Conservation (phyloP, 2,113 vertebrate genomes). For the Ranitomeya imitator region DNA sequence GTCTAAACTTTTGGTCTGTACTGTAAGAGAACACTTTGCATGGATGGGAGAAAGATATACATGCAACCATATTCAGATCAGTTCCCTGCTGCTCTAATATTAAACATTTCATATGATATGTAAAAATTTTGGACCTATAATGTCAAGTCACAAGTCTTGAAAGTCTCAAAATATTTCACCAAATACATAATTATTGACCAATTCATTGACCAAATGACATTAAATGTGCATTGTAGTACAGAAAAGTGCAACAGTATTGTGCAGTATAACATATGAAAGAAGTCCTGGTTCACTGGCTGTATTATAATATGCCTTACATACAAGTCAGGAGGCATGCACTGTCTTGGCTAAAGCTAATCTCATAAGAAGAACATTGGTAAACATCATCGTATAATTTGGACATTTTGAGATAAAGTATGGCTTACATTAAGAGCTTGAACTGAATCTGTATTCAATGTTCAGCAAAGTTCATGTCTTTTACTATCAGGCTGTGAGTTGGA, state of each 20-base stretch:
- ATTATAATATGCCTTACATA: neutral
- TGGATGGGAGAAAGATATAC: neutral
- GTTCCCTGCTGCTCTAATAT: neutral
- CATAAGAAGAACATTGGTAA: neutral
- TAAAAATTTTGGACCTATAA: neutral
- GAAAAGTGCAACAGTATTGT: constrained; percentile 1
- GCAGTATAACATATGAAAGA: neutral
- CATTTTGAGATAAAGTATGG: neutral
- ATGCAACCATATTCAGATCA: neutral
- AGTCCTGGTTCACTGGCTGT: neutral
- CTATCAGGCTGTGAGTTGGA: neutral
- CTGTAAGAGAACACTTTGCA: neutral
- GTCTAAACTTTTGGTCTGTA: no score
- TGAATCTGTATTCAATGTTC: no score
- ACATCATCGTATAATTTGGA: neutral
- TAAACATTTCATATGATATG: neutral
- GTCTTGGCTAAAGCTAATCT: neutral
- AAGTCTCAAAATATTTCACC: neutral
- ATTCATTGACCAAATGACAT: neutral
- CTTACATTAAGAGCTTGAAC: neutral
- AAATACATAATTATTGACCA: constrained; percentile 12
- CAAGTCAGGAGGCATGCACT: neutral
- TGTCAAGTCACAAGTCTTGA: neutral
- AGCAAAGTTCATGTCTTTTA: constrained; percentile 2
- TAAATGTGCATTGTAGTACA: neutral